These are phyloP conservation scores for Micoletzkya japonica DNA, from an alignment of 2,888 invertebrate species.

Conservation along the genomic window DNA sequence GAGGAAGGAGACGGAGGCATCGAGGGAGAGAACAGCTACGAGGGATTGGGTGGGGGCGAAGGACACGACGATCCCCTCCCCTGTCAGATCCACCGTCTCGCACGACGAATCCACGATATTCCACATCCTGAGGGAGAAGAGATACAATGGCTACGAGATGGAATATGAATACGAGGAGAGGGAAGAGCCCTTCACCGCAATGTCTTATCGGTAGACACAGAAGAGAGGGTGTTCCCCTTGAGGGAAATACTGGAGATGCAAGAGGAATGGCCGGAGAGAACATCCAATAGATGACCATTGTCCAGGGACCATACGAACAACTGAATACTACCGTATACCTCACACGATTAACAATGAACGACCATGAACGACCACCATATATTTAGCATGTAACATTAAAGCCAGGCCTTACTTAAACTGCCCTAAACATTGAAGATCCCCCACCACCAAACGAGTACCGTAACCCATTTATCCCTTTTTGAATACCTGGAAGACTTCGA, in stretches of 20 bases:
- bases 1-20: constrained; percentile 80
- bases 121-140: constrained; percentile 35
- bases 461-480: neutral
- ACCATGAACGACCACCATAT: neutral
- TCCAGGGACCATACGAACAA: constrained; percentile 94
- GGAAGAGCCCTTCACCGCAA: constrained; percentile 31
- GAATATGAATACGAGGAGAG: neutral
- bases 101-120: constrained; percentile 39
- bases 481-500: constrained; percentile 77
- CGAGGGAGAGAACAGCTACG: constrained; percentile 87
- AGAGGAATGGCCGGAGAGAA: constrained; percentile 86
- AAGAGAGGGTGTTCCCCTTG: constrained; percentile 71
- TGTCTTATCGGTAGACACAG: constrained; percentile 88
- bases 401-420: neutral
- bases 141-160: neutral
- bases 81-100: constrained; percentile 39
- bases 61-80: constrained; percentile 76
- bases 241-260: constrained; percentile 84
- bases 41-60: constrained; percentile 89
- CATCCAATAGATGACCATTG: constrained; percentile 86
- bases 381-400: neutral
- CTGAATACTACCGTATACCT: constrained; percentile 68
- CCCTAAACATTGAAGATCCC: neutral
- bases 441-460: neutral
- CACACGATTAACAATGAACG: neutral